These are phyloP conservation scores for Thinocorus orbignyianus DNA, from an alignment of 2,113 vertebrate species.

Conservation along the genomic window DNA sequence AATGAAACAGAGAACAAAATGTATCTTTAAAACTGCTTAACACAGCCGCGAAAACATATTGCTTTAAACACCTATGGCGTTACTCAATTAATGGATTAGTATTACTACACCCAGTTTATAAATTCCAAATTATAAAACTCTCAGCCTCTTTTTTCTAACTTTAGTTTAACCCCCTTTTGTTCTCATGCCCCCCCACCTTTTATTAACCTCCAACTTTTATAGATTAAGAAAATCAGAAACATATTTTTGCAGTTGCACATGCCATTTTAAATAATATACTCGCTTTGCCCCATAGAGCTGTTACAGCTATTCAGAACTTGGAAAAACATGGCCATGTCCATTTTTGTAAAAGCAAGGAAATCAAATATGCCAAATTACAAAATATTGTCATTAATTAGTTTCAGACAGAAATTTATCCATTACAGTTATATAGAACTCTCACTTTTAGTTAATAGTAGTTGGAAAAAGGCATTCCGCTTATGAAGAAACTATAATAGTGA, in stretches of 20 bases:
- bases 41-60: conserved; percentile 13
- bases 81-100: conserved; percentile 21
- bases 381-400: background rate
- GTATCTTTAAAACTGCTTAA: conserved; percentile 27
- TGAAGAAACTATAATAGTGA: background rate
- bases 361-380: background rate
- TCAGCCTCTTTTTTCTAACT: background rate
- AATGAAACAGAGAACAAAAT: conserved; percentile 18
- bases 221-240: background rate
- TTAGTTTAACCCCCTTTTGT: background rate
- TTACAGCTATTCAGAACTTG: background rate
- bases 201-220: background rate
- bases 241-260: background rate
- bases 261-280: background rate
- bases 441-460: background rate
- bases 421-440: background rate
- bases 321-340: background rate
- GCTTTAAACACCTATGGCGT: background rate
- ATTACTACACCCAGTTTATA: background rate
- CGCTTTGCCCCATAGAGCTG: background rate
- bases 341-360: background rate
- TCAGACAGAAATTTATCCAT: background rate
- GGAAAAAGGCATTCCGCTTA: background rate
- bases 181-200: background rate
- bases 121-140: background rate